These are phyloP conservation scores for Tupaia chinensis DNA, from an alignment of 2,113 vertebrate genomes.

Conservation along the genomic window DNA sequence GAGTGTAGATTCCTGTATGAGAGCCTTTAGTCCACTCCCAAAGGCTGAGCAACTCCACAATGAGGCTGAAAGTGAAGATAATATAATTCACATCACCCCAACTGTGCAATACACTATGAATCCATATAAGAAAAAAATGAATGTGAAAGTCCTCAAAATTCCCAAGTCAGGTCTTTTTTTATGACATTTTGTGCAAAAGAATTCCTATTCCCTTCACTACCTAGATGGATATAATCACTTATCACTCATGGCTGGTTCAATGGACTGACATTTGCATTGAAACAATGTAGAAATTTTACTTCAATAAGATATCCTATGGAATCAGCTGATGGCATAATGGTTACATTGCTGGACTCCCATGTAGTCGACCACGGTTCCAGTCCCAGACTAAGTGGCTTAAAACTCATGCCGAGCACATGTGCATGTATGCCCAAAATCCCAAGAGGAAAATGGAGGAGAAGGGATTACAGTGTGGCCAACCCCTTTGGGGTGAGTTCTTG, in stretches of 20 bases:
- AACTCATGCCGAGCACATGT: too few relatives aligned
- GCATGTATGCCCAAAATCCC: too few relatives aligned
- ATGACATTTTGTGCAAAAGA: background rate
- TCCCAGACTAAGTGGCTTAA: too few relatives aligned
- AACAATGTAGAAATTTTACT: background rate
- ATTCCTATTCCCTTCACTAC: background rate
- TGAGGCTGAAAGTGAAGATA: accelerated
- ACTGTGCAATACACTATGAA: accelerated
- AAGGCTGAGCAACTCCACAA: accelerated
- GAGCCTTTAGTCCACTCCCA: accelerated
- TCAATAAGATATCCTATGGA: background rate
- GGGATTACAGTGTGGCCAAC: too few relatives aligned
- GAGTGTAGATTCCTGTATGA: accelerated
- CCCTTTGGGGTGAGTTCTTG: too few relatives aligned
- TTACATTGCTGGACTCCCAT: too few relatives aligned
- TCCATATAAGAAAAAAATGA: background rate
- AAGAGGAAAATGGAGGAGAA: too few relatives aligned
- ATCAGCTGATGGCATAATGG: too few relatives aligned
- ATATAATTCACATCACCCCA: accelerated
- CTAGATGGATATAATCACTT: background rate
- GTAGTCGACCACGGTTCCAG: too few relatives aligned
- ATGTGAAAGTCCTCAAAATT: background rate
- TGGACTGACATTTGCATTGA: too few relatives aligned
- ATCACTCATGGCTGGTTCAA: background rate
- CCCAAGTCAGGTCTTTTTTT: background rate